Evolutionary conservation across 2,888 invertebrate species (phyloP).

Genomic region (Tanypteryx hageni): DNA sequence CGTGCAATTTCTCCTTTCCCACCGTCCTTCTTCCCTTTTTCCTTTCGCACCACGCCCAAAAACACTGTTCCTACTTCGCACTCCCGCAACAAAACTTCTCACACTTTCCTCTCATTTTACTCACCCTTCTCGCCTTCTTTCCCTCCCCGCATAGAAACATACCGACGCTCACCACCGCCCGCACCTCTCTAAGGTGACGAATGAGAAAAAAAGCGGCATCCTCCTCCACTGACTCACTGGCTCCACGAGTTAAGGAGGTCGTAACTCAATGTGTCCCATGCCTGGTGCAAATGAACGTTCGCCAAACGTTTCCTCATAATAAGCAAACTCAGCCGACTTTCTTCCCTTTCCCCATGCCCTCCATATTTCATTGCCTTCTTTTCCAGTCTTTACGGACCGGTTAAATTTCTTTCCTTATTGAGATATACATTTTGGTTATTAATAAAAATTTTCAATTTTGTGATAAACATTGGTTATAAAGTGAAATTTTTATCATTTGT

Average conservation of each 20-base stretch:
- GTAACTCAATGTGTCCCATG: not conserved
- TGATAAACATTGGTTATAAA: too few species aligned
- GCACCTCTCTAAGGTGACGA: not conserved
- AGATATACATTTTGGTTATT: not conserved
- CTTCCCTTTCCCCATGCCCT: not conserved
- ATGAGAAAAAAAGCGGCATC: not conserved
- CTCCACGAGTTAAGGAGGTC: not conserved
- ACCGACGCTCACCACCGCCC: not conserved
- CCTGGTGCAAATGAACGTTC: not conserved
- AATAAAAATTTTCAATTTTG: too few species aligned
- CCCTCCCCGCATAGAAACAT: not conserved
- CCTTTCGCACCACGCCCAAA: not conserved
- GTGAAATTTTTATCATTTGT: too few species aligned
- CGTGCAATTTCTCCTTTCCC: conserved; percentile 13
- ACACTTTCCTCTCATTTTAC: not conserved
- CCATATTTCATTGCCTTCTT: not conserved
- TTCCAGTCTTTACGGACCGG: not conserved
- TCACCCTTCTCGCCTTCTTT: not conserved
- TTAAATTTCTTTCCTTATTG: not conserved
- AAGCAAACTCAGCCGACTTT: not conserved
- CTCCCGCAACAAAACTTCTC: not conserved
- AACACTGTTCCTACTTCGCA: not conserved
- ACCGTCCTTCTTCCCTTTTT: not conserved
- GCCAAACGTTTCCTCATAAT: not conserved
- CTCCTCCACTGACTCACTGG: not conserved